These are phyloP conservation scores for Penaeus indicus DNA, from an alignment of 1,140 invertebrate species.

Conservation along the genomic window DNA sequence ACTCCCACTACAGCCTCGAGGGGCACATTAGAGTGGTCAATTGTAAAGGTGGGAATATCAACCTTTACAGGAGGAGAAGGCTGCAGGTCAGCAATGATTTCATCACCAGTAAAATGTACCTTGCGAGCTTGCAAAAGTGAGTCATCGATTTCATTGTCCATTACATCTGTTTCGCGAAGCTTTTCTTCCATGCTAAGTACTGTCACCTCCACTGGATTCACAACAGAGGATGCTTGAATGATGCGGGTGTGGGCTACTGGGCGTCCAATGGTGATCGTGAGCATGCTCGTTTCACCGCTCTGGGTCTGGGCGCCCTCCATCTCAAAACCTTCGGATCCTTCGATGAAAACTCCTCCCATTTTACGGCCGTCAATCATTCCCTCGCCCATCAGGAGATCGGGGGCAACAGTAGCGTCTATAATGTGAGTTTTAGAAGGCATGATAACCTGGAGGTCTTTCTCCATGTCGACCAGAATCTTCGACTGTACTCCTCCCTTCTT, in stretches of 20 bases:
- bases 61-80: constrained; percentile 51
- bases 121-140: constrained; percentile 50
- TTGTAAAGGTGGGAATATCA: constrained; percentile 64
- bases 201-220: constrained; percentile 64
- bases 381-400: constrained; percentile 60
- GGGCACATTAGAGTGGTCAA: constrained; percentile 55
- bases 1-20: constrained; percentile 56
- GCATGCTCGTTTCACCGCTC: constrained; percentile 66
- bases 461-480: constrained; percentile 68
- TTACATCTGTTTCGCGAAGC: constrained; percentile 31
- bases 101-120: constrained; percentile 43
- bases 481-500: constrained; percentile 66
- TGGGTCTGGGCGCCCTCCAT: constrained; percentile 62
- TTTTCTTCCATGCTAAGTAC: constrained; percentile 62
- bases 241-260: constrained; percentile 46
- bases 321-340: constrained; percentile 67
- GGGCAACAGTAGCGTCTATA: constrained; percentile 42
- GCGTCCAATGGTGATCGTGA: constrained; percentile 67
- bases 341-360: constrained; percentile 68
- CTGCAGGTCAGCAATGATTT: constrained; percentile 66
- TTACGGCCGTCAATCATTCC: constrained; percentile 66
- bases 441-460: constrained; percentile 67
- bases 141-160: constrained; percentile 62
- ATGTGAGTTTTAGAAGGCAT: constrained; percentile 64
- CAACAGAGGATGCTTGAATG: constrained; percentile 34